A percentile compares a stretch with the other conserved stretches of the same genome.
Evolutionary conservation across 1,140 invertebrate genomes (phyloP).

Genomic region (Bombus pyrosoma): DNA sequence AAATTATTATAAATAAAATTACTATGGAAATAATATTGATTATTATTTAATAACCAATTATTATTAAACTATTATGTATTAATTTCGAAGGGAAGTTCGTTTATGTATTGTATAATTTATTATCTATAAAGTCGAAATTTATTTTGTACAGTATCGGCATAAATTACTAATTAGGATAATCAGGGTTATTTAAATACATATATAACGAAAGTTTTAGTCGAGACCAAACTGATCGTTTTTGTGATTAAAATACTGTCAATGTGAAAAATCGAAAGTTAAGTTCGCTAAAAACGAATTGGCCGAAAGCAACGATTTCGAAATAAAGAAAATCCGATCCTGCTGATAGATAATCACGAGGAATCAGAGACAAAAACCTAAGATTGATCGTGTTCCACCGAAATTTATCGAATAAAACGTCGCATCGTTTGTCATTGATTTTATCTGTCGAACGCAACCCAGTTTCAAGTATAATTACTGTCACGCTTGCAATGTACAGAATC

Average conservation of each 20-base stretch:
- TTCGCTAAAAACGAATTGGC: background rate
- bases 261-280: background rate
- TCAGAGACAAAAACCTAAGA: background rate
- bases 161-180: too few relatives aligned
- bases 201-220: too few relatives aligned
- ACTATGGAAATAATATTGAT: too few relatives aligned
- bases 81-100: too few relatives aligned
- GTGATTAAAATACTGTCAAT: background rate
- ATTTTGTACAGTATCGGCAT: too few relatives aligned
- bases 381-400: background rate
- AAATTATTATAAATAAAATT: background rate
- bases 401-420: background rate
- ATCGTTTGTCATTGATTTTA: constrained; percentile 40
- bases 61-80: too few relatives aligned
- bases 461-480: constrained; percentile 24
- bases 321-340: too few relatives aligned
- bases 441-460: constrained; percentile 18
- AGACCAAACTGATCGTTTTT: too few relatives aligned
- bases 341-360: constrained; percentile 13
- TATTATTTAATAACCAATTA: too few relatives aligned
- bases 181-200: too few relatives aligned
- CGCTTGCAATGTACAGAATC: background rate
- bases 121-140: too few relatives aligned
- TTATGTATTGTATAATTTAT: too few relatives aligned
- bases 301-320: background rate